Evolutionary conservation across 37 sponge, comb jelly and placozoan genomes (phyloP), one percentile per base, ranked within the genome.

Genomic region (Diacarnus erythraeanus): DNA sequence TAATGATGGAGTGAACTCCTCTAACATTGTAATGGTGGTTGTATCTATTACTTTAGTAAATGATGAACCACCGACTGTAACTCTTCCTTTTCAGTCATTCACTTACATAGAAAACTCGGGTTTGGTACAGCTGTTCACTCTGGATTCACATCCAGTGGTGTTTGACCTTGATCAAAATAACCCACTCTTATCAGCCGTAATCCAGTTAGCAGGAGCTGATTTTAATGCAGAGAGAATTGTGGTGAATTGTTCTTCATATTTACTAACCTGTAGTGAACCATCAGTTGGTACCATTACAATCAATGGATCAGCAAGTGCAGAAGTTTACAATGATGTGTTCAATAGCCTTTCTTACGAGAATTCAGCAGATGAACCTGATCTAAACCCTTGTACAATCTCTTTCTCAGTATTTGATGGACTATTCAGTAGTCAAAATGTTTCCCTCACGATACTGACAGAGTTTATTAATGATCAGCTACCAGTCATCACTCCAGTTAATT

Each of bases 401-500:
- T 26, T 83, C 37, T 29, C 65, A 6, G 84, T 89, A 35, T 74
- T 12, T 43, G 89, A 89, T 67, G 89, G 89, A 0, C 2, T 70
- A 38, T 51, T 47, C 37, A 0, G 2, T 36, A 83, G 84, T 22
- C 2, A 30, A 22, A 51, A 74, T 31, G 78, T 64, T 0, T 38
- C 17, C n/a, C 76, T 89, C 31, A 58, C 23, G 60, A 78, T 89
- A 44, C 31, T 57, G 8, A 79, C 74, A 5, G 38, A 38, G 47
- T 80, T 78, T 0, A 74, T 83, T 42, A 89, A 89, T 57, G 89
- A 89, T 63, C 75, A 83, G 42, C 37, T 69, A 0, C 89, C 89
- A 21, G 30, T 74, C 30, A 26, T 79, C n/a, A 8, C 35, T 26
- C 73, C 85, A 9, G 70, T 6, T 27, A 54, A 72, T 21, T 42